Percentiles rank a stretch among this genome's conserved stretches.
Conservation (phyloP, 1,140 invertebrate species). For the Campoletis sonorensis region DNA sequence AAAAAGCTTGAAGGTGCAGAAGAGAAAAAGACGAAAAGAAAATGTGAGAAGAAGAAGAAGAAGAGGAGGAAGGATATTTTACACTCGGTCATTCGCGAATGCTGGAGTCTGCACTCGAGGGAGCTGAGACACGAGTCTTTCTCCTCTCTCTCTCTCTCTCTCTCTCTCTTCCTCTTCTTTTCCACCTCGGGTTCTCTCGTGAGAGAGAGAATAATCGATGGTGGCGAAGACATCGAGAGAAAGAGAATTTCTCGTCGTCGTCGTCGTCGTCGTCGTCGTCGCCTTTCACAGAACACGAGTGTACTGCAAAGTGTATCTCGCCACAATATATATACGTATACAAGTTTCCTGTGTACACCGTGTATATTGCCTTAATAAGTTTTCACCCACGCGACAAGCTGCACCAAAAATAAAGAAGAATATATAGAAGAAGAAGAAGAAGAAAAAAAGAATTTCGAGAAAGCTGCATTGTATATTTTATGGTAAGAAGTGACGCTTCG, state of each 20-base stretch:
- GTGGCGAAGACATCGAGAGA: conserved; percentile 35
- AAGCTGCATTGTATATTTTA: too few relatives aligned
- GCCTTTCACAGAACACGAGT: conserved; percentile 21
- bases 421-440: neutral
- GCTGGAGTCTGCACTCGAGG: conserved; percentile 45
- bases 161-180: neutral
- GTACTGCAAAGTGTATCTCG: neutral
- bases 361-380: conserved; percentile 42
- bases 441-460: too few relatives aligned
- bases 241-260: conserved; percentile 29
- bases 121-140: conserved; percentile 42
- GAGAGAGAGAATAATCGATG: conserved; percentile 41
- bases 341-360: conserved; percentile 3
- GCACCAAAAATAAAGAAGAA: neutral
- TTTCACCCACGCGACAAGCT: conserved; percentile 35
- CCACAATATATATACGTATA: neutral
- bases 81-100: conserved; percentile 19
- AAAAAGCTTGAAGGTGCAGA: too few relatives aligned
- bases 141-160: neutral
- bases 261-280: conserved; percentile 29
- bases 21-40: neutral
- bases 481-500: too few relatives aligned
- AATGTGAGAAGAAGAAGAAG: neutral
- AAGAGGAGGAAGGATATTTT: conserved; percentile 21
- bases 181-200: conserved; percentile 13